These are phyloP conservation scores for Eubasilissa regina DNA, from an alignment of 1,140 invertebrate species.

Conservation along the genomic window DNA sequence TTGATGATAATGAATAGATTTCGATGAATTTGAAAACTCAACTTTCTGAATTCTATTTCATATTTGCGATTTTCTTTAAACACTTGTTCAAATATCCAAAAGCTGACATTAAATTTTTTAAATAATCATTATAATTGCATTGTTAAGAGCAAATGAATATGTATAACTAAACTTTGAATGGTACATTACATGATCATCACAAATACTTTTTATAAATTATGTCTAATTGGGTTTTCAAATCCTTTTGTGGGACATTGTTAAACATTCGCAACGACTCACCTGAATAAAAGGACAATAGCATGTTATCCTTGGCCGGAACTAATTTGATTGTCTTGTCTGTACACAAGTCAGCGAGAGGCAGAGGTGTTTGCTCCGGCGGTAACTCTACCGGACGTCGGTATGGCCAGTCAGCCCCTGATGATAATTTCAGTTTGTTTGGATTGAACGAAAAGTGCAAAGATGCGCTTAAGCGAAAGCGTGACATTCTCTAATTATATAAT, in stretches of 20 bases:
- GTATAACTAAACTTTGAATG: no score
- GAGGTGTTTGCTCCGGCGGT: slow-evolving; percentile 69
- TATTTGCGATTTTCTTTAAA: no score
- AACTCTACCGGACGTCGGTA: slow-evolving; percentile 71
- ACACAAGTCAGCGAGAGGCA: slow-evolving; percentile 55
- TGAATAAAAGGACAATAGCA: slow-evolving; percentile 56
- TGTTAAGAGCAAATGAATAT: no score
- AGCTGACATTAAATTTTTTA: no score
- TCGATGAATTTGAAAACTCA: slow-evolving; percentile 30
- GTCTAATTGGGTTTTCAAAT: slow-evolving; percentile 10
- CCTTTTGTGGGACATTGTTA: not conserved
- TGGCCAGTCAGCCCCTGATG: slow-evolving; percentile 72
- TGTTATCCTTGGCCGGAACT: slow-evolving; percentile 49
- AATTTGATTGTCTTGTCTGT: slow-evolving; percentile 46
- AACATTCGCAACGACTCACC: slow-evolving; percentile 47
- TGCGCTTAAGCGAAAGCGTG: slow-evolving; percentile 59
- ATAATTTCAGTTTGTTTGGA: slow-evolving; percentile 52
- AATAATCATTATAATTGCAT: no score
- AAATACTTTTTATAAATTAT: not conserved
- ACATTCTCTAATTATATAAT: slow-evolving; percentile 36
- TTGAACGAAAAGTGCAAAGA: slow-evolving; percentile 53
- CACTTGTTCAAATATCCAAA: no score
- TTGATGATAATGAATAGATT: not conserved
- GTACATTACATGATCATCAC: not conserved
- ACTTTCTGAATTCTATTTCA: not conserved